Conservation (phyloP, 2,113 vertebrate species). For the Petrocephalus microphthalmus region DNA sequence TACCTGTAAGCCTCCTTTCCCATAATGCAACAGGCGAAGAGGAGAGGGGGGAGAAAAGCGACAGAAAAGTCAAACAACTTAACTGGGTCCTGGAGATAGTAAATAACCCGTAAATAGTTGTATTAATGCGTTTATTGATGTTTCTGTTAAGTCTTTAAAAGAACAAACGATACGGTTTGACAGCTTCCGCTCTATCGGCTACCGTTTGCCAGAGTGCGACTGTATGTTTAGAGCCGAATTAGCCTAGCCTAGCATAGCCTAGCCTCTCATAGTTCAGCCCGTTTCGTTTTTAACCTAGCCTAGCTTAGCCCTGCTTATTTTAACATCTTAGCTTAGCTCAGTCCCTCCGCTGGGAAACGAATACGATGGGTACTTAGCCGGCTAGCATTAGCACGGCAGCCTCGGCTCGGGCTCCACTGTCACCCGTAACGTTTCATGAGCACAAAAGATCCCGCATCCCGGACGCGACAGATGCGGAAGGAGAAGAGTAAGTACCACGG, state of each 20-base stretch:
- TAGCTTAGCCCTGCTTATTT: not conserved
- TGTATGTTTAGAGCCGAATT: not conserved
- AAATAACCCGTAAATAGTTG: not conserved
- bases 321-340: not conserved
- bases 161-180: not conserved
- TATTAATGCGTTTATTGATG: not conserved
- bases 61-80: slow-evolving; percentile 46
- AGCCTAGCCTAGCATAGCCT: not conserved
- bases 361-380: slow-evolving; percentile 44
- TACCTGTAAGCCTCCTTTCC: slow-evolving; percentile 35
- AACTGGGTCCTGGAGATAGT: not conserved
- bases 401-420: slow-evolving; percentile 32
- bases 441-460: not conserved
- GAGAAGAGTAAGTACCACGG: slow-evolving; percentile 9
- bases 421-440: not conserved
- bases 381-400: slow-evolving; percentile 26
- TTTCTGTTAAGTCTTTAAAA: not conserved
- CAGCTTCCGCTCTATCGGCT: not conserved
- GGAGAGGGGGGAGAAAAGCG: slow-evolving; percentile 57
- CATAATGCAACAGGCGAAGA: slow-evolving; percentile 71
- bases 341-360: slow-evolving; percentile 18
- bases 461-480: not conserved
- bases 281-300: not conserved
- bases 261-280: not conserved
- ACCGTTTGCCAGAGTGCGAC: not conserved